These are phyloP conservation scores for Stegodyphus mimosarum DNA, from an alignment of 1,140 invertebrate genomes.

Conservation along the genomic window DNA sequence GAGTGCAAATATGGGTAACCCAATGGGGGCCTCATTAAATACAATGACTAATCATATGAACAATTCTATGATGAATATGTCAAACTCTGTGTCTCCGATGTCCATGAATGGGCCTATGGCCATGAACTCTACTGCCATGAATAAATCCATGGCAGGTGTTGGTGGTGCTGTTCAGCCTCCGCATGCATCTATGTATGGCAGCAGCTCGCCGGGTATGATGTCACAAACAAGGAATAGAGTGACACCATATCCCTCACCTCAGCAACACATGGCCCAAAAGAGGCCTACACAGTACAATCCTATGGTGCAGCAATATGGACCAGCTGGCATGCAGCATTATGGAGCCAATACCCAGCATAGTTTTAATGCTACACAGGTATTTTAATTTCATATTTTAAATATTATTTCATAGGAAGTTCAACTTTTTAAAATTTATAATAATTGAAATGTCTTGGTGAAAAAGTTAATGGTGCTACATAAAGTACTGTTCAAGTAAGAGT, in stretches of 20 bases:
- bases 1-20: slow-evolving; percentile 57
- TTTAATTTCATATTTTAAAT: not conserved
- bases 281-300: slow-evolving; percentile 66
- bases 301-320: slow-evolving; percentile 49
- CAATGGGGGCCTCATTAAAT: slow-evolving; percentile 62
- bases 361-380: slow-evolving; percentile 69
- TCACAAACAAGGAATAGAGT: slow-evolving; percentile 73
- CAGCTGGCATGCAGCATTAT: slow-evolving; percentile 66
- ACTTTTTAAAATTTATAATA: too few species aligned
- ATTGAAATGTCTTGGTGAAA: too few species aligned
- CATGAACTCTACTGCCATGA: slow-evolving; percentile 61
- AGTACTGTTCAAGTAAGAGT: too few species aligned
- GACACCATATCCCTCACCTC: slow-evolving; percentile 82
- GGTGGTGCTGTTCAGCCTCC: slow-evolving; percentile 67
- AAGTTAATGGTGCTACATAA: too few species aligned
- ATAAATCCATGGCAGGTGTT: slow-evolving; percentile 62
- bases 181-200: slow-evolving; percentile 63
- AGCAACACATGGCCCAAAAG: slow-evolving; percentile 85
- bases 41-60: slow-evolving; percentile 63
- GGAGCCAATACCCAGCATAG: slow-evolving; percentile 64
- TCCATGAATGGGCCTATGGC: slow-evolving; percentile 65
- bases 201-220: slow-evolving; percentile 28
- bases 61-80: slow-evolving; percentile 62
- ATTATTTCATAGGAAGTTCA: not conserved
- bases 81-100: slow-evolving; percentile 51